Evolutionary conservation across 2,888 invertebrate genomes (phyloP).

Genomic region (Drosophila tripunctata): DNA sequence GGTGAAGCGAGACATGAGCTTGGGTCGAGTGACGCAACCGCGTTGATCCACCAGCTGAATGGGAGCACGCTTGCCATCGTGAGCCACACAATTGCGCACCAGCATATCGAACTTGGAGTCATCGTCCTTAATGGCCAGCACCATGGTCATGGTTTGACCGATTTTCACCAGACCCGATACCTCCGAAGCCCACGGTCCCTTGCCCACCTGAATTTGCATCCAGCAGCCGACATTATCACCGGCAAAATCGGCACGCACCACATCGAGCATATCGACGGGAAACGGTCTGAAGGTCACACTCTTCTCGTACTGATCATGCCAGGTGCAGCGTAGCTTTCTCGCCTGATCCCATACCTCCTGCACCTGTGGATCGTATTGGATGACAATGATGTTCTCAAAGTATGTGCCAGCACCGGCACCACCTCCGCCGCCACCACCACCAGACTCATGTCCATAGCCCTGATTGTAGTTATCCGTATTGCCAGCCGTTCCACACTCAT

Average conservation of each 20-base stretch:
- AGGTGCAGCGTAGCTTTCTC: conserved; percentile 94
- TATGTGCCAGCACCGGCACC: conserved; percentile 92
- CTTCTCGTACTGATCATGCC: conserved; percentile 98
- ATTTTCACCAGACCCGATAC: conserved; percentile 97
- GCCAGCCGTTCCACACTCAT: conserved; percentile 95
- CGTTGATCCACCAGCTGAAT: conserved; percentile 96
- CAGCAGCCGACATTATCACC: conserved; percentile 98
- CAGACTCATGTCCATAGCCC: conserved; percentile 93
- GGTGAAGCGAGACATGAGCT: conserved; percentile 96
- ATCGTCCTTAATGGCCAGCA: conserved; percentile 96
- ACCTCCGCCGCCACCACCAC: conserved; percentile 28
- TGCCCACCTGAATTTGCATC: conserved; percentile 98
- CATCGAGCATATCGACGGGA: conserved; percentile 97
- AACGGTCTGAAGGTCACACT: conserved; percentile 97
- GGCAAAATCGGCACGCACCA: conserved; percentile 96
- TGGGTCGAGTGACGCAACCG: conserved; percentile 96
- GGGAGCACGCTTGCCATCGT: conserved; percentile 96
- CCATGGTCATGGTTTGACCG: conserved; percentile 98
- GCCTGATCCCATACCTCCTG: conserved; percentile 99
- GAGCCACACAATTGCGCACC: conserved; percentile 96
- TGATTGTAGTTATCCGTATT: conserved; percentile 95
- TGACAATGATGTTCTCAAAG: conserved; percentile 96
- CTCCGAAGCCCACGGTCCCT: conserved; percentile 97
- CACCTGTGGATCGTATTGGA: conserved; percentile 96
- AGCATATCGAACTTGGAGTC: conserved; percentile 98